These are phyloP conservation scores for Manis crassicaudata DNA, from an alignment of 2,797 vertebrate genomes.

Conservation along the genomic window DNA sequence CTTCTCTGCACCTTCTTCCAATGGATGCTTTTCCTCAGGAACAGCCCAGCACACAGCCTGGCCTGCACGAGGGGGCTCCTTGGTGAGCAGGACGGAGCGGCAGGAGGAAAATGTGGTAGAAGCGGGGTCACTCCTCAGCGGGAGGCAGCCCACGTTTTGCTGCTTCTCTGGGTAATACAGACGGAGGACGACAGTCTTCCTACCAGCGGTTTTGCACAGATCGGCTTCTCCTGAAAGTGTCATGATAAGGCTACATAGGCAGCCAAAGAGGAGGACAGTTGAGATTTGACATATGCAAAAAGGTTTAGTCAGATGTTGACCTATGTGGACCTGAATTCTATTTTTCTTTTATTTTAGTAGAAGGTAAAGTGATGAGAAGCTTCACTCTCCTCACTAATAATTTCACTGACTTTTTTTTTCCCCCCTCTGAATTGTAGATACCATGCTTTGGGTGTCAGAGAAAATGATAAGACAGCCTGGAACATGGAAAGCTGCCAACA, in stretches of 20 bases:
- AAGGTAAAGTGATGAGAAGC: not conserved
- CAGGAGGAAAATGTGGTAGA: rapidly evolving
- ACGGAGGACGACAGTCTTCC: too few relatives aligned
- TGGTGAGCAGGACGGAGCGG: rapidly evolving
- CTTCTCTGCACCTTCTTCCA: not conserved
- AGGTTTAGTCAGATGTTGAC: not conserved
- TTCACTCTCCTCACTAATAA: not conserved
- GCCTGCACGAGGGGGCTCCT: rapidly evolving
- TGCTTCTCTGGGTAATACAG: rapidly evolving
- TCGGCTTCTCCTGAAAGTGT: not conserved
- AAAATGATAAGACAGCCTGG: not conserved
- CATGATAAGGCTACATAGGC: not conserved
- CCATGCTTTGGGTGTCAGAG: not conserved
- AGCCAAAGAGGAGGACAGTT: not conserved
- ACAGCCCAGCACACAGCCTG: rapidly evolving
- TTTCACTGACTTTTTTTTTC: not conserved
- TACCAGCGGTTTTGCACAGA: rapidly evolving
- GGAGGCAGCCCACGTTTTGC: rapidly evolving
- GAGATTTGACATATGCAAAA: not conserved
- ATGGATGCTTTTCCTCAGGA: rapidly evolving
- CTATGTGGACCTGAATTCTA: not conserved
- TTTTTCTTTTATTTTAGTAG: not conserved
- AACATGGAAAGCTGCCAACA: not conserved
- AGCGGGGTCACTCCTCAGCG: rapidly evolving
- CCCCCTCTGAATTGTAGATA: not conserved